Evolutionary conservation across 2,888 invertebrate species (phyloP), one percentile per base, ranked within the genome.

Genomic region (Spatulosminthurus flaviceps): DNA sequence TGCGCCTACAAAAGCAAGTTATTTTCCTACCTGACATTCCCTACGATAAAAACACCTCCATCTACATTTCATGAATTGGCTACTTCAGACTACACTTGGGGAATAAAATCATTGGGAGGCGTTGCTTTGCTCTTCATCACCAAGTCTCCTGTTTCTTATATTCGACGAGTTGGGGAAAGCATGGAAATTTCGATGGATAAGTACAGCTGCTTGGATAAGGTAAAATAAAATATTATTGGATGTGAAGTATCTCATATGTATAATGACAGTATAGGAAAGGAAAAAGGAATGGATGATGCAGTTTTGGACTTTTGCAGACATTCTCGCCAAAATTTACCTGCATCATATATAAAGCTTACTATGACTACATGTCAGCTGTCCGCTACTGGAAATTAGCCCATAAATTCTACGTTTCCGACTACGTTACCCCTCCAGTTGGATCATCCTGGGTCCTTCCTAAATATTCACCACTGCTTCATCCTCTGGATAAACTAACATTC

Each of bases 21-120:
- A 19, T 85, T 85, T 69, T 78, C 83, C 9, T 85, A 84, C 70
- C 75, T 85, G n/a, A 84, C 84, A 24, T 85, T 83, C 67, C 85
- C 85, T 11, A 79, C 34, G 7, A 79, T 82, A 19, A 79, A 81
- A 78, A 82, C 41, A 21, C 84, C 84, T 21, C 83, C 83, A n/a
- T 81, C 82, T 19, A 80, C 79, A 11, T 83, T 85, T 41, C 64
- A 80, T 16, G 83, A 84, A 67, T 77, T 85, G 7, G 70, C 80
- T 1, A 61, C 34, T 13, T 76, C 75, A 0, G 81, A 79, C 22
- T 85, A 84, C 61, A 75, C 81, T 43, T 84, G 81, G 81, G 84
- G 84, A 21, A 80, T 84, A 77, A 82, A 84, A 51, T 82, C 82
- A 22, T 75, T 85, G 28, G 85, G 85, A 21, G 85, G 85, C 7